These are phyloP conservation scores for Malurus elegans DNA, from an alignment of 2,113 vertebrate species.

Conservation along the genomic window DNA sequence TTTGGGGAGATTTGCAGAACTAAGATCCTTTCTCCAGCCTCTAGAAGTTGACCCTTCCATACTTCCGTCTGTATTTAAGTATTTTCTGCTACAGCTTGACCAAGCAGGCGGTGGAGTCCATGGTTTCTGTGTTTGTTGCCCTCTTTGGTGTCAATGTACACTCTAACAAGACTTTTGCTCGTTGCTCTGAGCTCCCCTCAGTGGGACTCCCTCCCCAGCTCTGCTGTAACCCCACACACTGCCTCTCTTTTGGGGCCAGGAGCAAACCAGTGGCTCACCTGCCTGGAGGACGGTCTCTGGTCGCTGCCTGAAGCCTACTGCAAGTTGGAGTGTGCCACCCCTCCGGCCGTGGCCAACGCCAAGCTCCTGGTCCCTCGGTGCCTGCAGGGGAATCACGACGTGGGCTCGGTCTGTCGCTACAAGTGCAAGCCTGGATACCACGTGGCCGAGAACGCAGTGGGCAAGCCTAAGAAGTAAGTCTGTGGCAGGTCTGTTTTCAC, in stretches of 20 bases:
- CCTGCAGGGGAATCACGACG: slow-evolving; percentile 79
- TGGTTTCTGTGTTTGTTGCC: accelerated
- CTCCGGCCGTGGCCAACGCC: slow-evolving; percentile 73
- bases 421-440: slow-evolving; percentile 91
- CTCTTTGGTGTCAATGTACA: not conserved
- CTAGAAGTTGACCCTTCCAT: not conserved
- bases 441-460: slow-evolving; percentile 56
- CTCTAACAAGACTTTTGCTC: not conserved
- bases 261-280: slow-evolving; percentile 84
- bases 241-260: slow-evolving; percentile 73
- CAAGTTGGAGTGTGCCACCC: slow-evolving; percentile 86
- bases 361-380: slow-evolving; percentile 81
- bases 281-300: slow-evolving; percentile 92
- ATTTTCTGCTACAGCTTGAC: not conserved
- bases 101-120: not conserved
- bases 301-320: slow-evolving; percentile 95
- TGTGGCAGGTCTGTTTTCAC: not conserved
- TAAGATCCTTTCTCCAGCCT: not conserved
- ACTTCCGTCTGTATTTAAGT: not conserved
- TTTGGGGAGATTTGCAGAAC: not conserved
- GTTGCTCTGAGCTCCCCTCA: not conserved
- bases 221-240: not conserved
- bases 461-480: slow-evolving; percentile 81
- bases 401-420: slow-evolving; percentile 87
- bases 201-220: not conserved